Evolutionary conservation across 2,888 invertebrate genomes (phyloP), one percentile per base, ranked within the genome.

Genomic region (Malthinus seriepunctatus): DNA sequence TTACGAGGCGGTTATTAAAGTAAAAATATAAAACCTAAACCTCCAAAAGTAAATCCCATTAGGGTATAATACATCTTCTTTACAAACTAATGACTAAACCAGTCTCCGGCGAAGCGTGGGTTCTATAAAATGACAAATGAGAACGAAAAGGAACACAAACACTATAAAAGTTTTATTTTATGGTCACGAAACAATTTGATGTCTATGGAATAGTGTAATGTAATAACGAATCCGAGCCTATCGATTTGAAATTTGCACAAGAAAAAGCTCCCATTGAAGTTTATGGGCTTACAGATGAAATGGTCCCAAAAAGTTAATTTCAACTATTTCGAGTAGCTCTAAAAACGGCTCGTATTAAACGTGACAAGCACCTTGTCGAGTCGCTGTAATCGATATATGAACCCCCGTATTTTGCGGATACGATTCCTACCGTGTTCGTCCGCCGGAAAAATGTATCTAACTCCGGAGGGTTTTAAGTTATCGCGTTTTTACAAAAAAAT

Each of bases 321-420:
- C 23, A 3, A 23, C 23, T 23, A 23, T 23, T 23, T 23, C 23
- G 23, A 23, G 23, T 3, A 5, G 23, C 23, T 23, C 23, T 23
- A 23, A 23, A 23, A 23, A 23, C 23, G 23, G 23, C 75, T 76
- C 76, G 75, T 76, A 76, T 76, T 75, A 76, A 75, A 77, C 75
- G 76, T 77, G 77, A 78, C 77, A 76, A 77, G 76, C 75, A 76
- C 76, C 77, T 76, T 77, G 78, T 77, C 76, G 75, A 73, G 74
- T 72, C 65, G 72, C 64, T 72, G 76, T 76, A 77, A 77, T 77
- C 77, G 76, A 77, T 77, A 77, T 73, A 72, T 71, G 48, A 55
- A 42, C 58, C 56, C 58, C 51, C 67, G 56, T 62, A 61, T 67
- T 64, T 67, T 67, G 67, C 66, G 67, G 69, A 71, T 70, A 64